Base-by-base conservation (phyloP, 2,888 invertebrate species). In the Strigamia transsilvanica region DNA sequence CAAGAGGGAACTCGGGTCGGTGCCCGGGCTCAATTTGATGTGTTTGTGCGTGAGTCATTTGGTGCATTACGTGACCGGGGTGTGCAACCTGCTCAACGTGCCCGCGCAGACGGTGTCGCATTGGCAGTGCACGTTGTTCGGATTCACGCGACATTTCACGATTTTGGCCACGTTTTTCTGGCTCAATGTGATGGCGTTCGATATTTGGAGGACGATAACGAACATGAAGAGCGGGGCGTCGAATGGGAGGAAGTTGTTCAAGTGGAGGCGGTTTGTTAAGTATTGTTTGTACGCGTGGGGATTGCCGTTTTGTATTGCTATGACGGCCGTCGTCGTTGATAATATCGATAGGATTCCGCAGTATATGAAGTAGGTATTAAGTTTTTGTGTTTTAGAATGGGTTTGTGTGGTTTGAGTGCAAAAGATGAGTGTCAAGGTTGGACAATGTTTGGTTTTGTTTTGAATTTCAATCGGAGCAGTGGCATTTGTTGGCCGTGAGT, bases 121-220 rank as follows among this genome's bases (percentile, higher is more conserved):
- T 12, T 51, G 51, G 32, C n/a, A n/a, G 23, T 80, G 80, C 18
- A 61, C 61, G 27, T 56, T 80, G 10, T 80, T 80, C n/a, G 80
- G 80, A 15, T 80, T 80, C 23, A 51, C 21, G 27, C 13, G 61
- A 13, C 23, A 80, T 38, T 80, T 80, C 32, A 23, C 56, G 7
- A 61, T 80, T 23, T 56, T 80, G 32, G 51, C 80, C 10, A 80
- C 80, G 7, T 80, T 80, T 38, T 61, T 56, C 61, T 80, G 80
- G 80, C 32, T 80, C 13, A 61, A 61, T 32, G 80, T 80, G 13
- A 80, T 80, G 80, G 80, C 80, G 23, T 80, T 56, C 18, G 80
- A 80, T 56, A 80, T 80, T 27, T 80, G 80, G 80, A 13, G 32
- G 56, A 80, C 80, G 9, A 56, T 80, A 13, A 61, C 80, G 15